phyloP scores from a whole-genome alignment of 2,888 invertebrate species.

The Phragmatobia fuliginosa region DNA sequence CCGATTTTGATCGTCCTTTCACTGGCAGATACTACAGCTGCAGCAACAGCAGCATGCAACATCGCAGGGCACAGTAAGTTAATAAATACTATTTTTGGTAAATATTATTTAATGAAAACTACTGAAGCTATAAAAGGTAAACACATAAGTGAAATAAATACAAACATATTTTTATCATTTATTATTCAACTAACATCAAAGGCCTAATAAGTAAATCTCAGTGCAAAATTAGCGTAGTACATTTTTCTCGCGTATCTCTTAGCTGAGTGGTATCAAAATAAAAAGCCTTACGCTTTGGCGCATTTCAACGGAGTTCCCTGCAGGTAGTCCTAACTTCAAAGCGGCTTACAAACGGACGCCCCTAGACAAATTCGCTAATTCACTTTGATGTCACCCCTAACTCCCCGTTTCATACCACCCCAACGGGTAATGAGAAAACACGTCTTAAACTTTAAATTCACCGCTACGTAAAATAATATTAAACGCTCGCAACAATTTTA shows the following conservation, averaged over 20 bases:
- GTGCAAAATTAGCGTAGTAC: constrained; percentile 38
- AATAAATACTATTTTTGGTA: neutral
- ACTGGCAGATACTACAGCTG: no score
- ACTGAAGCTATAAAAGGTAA: neutral
- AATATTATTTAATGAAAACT: neutral
- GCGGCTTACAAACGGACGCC: constrained; percentile 84
- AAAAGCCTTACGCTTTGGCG: constrained; percentile 71
- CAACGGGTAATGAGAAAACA: constrained; percentile 78
- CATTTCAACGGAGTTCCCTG: constrained; percentile 72
- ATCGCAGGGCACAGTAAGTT: no score
- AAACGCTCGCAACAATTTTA: constrained; percentile 75
- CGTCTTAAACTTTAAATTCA: constrained; percentile 80
- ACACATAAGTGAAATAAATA: constrained; percentile 2
- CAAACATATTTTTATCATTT: constrained; percentile 31
- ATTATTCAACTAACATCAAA: constrained; percentile 41
- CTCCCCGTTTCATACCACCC: constrained; percentile 55
- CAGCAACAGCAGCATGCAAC: no score
- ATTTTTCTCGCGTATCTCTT: constrained; percentile 47
- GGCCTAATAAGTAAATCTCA: constrained; percentile 39
- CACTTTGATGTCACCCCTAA: constrained; percentile 83
- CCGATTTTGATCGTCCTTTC: no score
- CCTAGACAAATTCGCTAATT: constrained; percentile 86
- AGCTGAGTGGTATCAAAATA: constrained; percentile 67
- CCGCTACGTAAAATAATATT: constrained; percentile 75
- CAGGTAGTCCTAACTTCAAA: constrained; percentile 82